A percentile compares a stretch with the other conserved stretches of the same genome.
phyloP scores from a whole-genome alignment of 2,888 invertebrate genomes.

The Agonopterix arenella region DNA sequence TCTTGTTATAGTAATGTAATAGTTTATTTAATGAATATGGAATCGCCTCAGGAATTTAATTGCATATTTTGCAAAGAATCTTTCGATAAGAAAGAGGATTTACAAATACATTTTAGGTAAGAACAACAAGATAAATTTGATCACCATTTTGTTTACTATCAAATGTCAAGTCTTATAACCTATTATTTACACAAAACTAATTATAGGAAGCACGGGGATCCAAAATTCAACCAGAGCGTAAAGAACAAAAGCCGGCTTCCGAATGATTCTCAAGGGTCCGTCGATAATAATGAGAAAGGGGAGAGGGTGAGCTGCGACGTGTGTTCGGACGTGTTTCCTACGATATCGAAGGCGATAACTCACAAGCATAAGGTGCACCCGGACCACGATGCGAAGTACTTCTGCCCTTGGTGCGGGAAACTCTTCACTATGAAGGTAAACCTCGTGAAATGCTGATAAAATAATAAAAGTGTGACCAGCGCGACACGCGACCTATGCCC shows the following conservation, averaged over 20 bases:
- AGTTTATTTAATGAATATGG: neutral
- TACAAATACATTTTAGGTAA: slow-evolving; percentile 80
- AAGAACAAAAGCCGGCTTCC: slow-evolving; percentile 31
- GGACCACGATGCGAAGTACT: slow-evolving; percentile 78
- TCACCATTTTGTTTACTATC: slow-evolving; percentile 2
- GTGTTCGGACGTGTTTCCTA: slow-evolving; percentile 74
- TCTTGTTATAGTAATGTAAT: neutral
- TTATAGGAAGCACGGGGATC: slow-evolving; percentile 79
- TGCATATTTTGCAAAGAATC: slow-evolving; percentile 77
- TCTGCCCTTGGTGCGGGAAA: slow-evolving; percentile 82
- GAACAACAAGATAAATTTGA: slow-evolving; percentile 1
- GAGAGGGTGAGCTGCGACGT: slow-evolving; percentile 76
- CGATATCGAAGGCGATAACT: slow-evolving; percentile 79
- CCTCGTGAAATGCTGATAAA: neutral
- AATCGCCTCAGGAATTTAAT: slow-evolving; percentile 31
- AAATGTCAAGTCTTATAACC: neutral
- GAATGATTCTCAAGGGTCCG: slow-evolving; percentile 21
- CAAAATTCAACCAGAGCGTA: slow-evolving; percentile 71
- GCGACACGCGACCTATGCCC: slow-evolving; percentile 24
- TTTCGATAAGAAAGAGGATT: slow-evolving; percentile 73
- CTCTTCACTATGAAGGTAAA: slow-evolving; percentile 80
- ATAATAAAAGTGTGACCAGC: neutral
- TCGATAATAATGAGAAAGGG: slow-evolving; percentile 36
- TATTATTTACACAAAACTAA: slow-evolving; percentile 1
- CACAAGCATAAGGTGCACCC: slow-evolving; percentile 82